Evolutionary conservation across 2,113 vertebrate species (phyloP).

Genomic region (Glareola pratincola): DNA sequence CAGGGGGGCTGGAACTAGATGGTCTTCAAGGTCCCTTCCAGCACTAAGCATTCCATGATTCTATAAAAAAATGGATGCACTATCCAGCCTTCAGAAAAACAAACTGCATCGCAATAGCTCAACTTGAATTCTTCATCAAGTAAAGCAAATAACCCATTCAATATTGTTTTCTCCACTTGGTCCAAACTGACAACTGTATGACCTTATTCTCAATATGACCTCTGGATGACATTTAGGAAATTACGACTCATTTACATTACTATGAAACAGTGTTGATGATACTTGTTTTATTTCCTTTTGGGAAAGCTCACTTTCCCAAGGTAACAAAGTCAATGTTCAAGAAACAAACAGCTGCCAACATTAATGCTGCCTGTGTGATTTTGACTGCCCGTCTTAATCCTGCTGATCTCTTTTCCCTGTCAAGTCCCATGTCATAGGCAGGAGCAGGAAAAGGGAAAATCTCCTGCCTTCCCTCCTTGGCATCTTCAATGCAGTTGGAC

Average conservation of each 20-base stretch:
- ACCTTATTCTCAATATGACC: background rate
- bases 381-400: background rate
- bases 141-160: background rate
- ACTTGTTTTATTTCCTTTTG: background rate
- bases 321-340: background rate
- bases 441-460: background rate
- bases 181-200: background rate
- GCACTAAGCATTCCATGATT: background rate
- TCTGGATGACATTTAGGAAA: background rate
- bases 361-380: background rate
- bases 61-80: background rate
- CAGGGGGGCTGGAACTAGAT: background rate
- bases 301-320: background rate
- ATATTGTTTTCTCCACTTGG: background rate
- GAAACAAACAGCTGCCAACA: background rate
- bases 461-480: background rate
- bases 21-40: background rate
- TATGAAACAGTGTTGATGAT: background rate
- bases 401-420: background rate
- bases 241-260: background rate
- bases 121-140: background rate
- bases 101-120: background rate
- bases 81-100: background rate
- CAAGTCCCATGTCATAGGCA: background rate
- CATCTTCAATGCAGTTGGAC: rapidly evolving